phyloP scores from a whole-genome alignment of 2,113 vertebrate genomes.

The Nannospalax galili region DNA sequence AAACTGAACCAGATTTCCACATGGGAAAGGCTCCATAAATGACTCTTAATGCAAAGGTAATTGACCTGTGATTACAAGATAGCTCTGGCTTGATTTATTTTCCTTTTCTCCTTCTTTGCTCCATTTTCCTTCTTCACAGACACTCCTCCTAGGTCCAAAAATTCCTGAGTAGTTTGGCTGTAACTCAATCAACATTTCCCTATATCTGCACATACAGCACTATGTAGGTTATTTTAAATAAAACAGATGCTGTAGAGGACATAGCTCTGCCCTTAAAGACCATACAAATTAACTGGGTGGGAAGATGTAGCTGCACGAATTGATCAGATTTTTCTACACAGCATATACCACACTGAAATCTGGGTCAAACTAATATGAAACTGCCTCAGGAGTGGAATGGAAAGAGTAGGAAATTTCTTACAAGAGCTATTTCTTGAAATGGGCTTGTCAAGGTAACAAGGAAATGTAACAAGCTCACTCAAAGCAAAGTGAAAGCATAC shows the following conservation, averaged over 20 bases:
- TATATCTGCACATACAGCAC: background rate
- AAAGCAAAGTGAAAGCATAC: background rate
- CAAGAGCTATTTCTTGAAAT: background rate
- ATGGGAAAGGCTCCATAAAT: background rate
- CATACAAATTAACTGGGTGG: background rate
- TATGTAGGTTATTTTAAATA: background rate
- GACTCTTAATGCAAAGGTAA: background rate
- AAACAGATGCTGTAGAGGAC: background rate
- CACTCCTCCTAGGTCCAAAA: background rate
- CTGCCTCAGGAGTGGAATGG: background rate
- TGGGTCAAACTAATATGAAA: background rate
- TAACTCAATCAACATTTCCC: background rate
- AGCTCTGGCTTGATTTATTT: background rate
- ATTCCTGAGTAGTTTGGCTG: background rate
- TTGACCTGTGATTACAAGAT: background rate
- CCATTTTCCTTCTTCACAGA: background rate
- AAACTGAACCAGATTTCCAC: background rate
- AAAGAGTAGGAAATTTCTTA: background rate
- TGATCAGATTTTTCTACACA: background rate
- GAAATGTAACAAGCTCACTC: background rate
- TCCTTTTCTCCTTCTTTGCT: background rate
- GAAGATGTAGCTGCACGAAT: background rate
- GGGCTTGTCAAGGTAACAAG: accelerated
- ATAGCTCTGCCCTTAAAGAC: constrained; percentile 2
- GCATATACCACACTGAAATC: background rate